Evolutionary conservation across 2,888 invertebrate genomes (phyloP).

Genomic region (Ectropis crepuscularia): DNA sequence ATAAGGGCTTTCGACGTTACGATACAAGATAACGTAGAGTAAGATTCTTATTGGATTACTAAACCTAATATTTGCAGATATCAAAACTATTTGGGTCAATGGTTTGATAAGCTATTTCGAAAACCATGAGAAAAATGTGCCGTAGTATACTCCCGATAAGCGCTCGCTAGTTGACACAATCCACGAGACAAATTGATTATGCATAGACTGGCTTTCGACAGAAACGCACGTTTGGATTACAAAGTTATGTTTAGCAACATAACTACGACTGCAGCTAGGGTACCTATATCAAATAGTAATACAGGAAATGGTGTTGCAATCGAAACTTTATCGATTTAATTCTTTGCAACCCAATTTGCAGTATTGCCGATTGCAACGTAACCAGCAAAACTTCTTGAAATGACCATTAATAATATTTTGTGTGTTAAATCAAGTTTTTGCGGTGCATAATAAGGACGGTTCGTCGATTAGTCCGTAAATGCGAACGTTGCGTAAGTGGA

Average conservation of each 20-base stretch:
- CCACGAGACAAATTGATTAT: conserved; percentile 48
- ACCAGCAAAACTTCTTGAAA: conserved; percentile 3
- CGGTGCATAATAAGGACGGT: conserved; percentile 39
- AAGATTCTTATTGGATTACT: conserved; percentile 33
- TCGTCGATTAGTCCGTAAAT: conserved; percentile 48
- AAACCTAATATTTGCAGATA: conserved; percentile 44
- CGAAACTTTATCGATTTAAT: conserved; percentile 33
- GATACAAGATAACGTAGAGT: conserved; percentile 30
- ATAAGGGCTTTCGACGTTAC: conserved; percentile 11
- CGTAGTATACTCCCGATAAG: conserved; percentile 42
- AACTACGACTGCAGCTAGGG: conserved; percentile 41
- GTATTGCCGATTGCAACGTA: conserved; percentile 14
- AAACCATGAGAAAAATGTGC: conserved; percentile 40
- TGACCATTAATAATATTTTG: conserved; percentile 7
- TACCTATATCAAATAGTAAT: conserved; percentile 19
- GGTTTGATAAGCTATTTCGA: conserved; percentile 46
- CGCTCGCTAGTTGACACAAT: conserved; percentile 47
- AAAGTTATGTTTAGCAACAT: conserved; percentile 46
- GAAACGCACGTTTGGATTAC: conserved; percentile 50
- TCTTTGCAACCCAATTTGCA: conserved; percentile 23
- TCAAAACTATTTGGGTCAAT: conserved; percentile 48
- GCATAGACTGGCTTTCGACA: conserved; percentile 49
- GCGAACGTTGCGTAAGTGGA: conserved; percentile 65
- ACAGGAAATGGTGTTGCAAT: conserved; percentile 42
- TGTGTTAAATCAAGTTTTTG: conserved; percentile 30